Evolutionary conservation across 2,797 vertebrate species (phyloP).

Genomic region (Huso huso): DNA sequence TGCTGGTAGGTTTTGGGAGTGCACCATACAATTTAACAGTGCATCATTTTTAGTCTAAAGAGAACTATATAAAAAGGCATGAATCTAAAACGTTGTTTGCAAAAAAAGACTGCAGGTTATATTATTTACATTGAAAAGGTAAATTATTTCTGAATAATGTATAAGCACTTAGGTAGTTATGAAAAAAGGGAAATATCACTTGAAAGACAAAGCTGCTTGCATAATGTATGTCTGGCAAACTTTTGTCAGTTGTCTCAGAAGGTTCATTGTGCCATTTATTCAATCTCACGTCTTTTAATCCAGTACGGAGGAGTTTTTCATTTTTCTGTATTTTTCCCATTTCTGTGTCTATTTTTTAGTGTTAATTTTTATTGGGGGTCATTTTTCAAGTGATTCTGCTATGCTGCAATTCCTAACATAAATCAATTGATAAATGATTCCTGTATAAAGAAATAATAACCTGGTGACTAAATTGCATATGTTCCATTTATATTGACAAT

Average conservation of each 20-base stretch:
- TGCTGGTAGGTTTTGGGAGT: no score
- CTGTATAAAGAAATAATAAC: neutral
- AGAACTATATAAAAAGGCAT: no score
- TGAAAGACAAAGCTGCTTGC: neutral
- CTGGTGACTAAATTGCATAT: neutral
- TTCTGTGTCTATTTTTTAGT: neutral
- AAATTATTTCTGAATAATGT: no score
- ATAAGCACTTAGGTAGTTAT: no score
- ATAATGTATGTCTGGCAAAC: neutral
- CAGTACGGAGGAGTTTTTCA: neutral
- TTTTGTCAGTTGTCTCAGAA: neutral
- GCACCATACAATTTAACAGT: no score
- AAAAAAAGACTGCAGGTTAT: no score
- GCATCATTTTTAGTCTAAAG: no score
- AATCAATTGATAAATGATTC: neutral
- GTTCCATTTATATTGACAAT: neutral
- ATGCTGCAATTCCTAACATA: neutral
- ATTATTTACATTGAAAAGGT: no score
- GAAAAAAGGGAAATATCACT: neutral
- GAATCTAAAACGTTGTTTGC: no score
- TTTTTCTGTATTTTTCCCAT: neutral
- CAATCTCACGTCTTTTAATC: neutral
- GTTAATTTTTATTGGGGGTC: neutral
- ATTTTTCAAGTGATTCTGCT: neutral
- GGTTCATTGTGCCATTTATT: neutral